These are phyloP conservation scores for Scaptomyza graminum DNA, from an alignment of 1,140 invertebrate genomes.

Conservation along the genomic window DNA sequence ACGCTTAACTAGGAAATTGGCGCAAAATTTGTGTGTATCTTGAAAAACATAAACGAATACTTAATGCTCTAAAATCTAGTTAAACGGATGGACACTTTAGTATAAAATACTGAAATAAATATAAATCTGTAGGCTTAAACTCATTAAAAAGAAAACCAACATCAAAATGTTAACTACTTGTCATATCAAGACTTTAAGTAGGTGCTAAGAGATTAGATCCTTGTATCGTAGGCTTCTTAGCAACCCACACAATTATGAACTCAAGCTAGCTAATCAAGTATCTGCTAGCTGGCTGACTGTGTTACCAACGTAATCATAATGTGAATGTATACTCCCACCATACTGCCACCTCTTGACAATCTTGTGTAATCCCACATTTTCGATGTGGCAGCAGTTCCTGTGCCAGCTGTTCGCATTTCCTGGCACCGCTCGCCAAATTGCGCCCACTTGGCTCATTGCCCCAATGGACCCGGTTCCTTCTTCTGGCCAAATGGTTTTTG, in stretches of 20 bases:
- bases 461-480: conserved; percentile 32
- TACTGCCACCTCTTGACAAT: background rate
- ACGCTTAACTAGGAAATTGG: conserved; percentile 51
- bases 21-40: background rate
- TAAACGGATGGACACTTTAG: no score
- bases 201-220: background rate
- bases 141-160: no score
- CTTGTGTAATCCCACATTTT: conserved; percentile 46
- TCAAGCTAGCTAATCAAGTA: conserved; percentile 13
- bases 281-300: background rate
- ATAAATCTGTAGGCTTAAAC: no score
- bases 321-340: conserved; percentile 12
- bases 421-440: conserved; percentile 51
- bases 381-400: conserved; percentile 51
- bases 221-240: background rate
- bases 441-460: conserved; percentile 76
- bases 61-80: conserved; percentile 11
- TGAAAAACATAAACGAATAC: background rate
- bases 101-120: no score
- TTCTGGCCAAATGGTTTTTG: conserved; percentile 52
- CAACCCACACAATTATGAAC: background rate
- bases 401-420: conserved; percentile 67
- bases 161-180: background rate
- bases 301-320: conserved; percentile 11
- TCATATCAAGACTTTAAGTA: background rate